Evolutionary conservation across 2,113 vertebrate genomes (phyloP), one percentile per base, ranked within the genome.

Genomic region (Paraplagusia blochii): DNA sequence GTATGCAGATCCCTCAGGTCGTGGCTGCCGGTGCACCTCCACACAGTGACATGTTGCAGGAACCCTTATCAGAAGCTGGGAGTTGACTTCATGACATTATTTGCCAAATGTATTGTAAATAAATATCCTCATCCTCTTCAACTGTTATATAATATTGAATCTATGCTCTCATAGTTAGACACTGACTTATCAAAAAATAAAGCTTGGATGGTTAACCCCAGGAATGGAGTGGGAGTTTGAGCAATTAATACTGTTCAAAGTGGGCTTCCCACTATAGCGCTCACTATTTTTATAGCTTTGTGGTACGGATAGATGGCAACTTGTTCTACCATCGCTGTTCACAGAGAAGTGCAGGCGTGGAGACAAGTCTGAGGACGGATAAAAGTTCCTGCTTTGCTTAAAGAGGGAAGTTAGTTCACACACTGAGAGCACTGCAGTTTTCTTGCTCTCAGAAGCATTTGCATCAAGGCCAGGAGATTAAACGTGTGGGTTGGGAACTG

Each of bases 391-490:
- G 68, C 74, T 86, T 81, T 69, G 79, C 77, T 84, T 84, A 76
- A 66, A 80, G 65, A 84, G 78, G 76, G 73, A 81, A 84, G 79
- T 84, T 72, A 74, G 79, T 81, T 76, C 74, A 74, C 66, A 59
- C 65, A 81, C 19, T 65, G 67, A 72, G 63, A 72, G 78, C 40
- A 44, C 64, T 48, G 53, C 81, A 74, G 72, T 71, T 63, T 74
- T 68, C 65, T 67, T 80, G 44, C 83, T 82, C 79, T 85, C 70
- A 56, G 72, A 82, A 77, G 79, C 77, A 85, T 87, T 85, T 88
- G 85, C 81, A 88, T 88, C 78, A 85, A 83, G 80, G 82, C 81
- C 80, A 82, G 80, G 74, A 85, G 87, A 88, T 88, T 87, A 87
- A 88, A 82, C 75, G 77, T 87, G 87, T 88, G 85, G 87, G 85